These are phyloP conservation scores for Bolinopsis microptera DNA, from an alignment of 37 sponge, comb jelly and placozoan species.

Conservation along the genomic window DNA sequence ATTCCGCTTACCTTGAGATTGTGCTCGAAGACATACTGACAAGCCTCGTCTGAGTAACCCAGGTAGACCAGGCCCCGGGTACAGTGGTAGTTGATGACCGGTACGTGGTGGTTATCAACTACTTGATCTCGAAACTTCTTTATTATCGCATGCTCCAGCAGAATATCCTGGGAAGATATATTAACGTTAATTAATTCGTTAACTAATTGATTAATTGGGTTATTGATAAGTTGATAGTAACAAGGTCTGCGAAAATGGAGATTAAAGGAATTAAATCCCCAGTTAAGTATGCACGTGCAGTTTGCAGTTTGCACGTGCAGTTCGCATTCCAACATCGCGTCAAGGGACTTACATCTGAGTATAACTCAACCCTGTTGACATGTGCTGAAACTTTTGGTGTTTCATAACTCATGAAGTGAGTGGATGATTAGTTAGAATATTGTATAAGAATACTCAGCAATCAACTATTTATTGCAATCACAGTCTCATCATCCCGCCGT, in stretches of 20 bases:
- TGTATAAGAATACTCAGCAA: background rate
- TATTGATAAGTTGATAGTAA: no score
- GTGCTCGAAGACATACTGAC: conserved; percentile 35
- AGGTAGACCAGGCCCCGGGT: conserved; percentile 59
- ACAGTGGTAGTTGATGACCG: conserved; percentile 28
- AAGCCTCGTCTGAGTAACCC: background rate
- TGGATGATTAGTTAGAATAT: background rate
- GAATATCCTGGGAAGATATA: conserved; percentile 20
- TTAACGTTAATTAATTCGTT: no score
- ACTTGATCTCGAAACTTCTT: conserved; percentile 32
- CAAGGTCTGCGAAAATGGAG: no score
- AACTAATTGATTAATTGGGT: no score
- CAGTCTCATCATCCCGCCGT: no score
- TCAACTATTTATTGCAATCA: no score
- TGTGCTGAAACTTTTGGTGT: background rate
- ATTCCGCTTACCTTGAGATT: conserved; percentile 11
- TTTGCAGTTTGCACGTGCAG: no score
- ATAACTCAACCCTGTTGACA: background rate
- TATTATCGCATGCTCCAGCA: background rate
- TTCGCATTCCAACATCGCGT: background rate
- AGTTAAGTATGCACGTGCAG: no score
- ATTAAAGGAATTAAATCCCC: no score
- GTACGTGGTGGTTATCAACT: background rate
- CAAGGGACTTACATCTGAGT: background rate
- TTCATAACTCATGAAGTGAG: background rate